Evolutionary conservation across 1,140 invertebrate species (phyloP).

Genomic region (Drosophila leontia): DNA sequence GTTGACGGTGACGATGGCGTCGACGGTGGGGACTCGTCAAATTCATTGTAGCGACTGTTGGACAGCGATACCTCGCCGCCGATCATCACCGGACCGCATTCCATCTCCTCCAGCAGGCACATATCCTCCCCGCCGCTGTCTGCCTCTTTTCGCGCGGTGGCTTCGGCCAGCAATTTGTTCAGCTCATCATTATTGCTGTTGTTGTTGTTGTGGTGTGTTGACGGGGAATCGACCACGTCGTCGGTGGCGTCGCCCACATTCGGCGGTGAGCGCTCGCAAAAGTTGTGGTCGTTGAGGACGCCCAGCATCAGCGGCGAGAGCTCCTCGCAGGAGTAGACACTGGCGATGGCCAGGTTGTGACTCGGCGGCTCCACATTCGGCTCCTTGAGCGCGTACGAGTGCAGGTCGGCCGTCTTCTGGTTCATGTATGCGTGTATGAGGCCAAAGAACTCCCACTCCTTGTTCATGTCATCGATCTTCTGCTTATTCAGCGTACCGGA

Average conservation of each 20-base stretch:
- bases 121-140: constrained; percentile 1
- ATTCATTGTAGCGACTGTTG: constrained; percentile 31
- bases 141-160: not conserved
- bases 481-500: constrained; percentile 44
- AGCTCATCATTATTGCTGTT: constrained; percentile 27
- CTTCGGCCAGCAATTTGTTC: constrained; percentile 32
- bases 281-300: constrained; percentile 60
- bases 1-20: not conserved
- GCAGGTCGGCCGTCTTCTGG: constrained; percentile 72
- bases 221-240: constrained; percentile 13
- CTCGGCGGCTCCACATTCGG: constrained; percentile 45
- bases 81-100: constrained; percentile 44
- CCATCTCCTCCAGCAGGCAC: constrained; percentile 22
- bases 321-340: constrained; percentile 40
- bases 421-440: constrained; percentile 75
- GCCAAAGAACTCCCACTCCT: constrained; percentile 81
- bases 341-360: constrained; percentile 49
- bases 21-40: not conserved
- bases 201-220: not conserved
- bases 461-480: constrained; percentile 51
- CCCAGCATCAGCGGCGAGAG: constrained; percentile 42
- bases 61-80: constrained; percentile 45
- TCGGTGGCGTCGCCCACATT: not conserved
- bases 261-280: constrained; percentile 20
- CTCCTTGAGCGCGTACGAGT: constrained; percentile 78